phyloP scores from a whole-genome alignment of 2,113 vertebrate genomes.

The Tragelaphus buxtoni region DNA sequence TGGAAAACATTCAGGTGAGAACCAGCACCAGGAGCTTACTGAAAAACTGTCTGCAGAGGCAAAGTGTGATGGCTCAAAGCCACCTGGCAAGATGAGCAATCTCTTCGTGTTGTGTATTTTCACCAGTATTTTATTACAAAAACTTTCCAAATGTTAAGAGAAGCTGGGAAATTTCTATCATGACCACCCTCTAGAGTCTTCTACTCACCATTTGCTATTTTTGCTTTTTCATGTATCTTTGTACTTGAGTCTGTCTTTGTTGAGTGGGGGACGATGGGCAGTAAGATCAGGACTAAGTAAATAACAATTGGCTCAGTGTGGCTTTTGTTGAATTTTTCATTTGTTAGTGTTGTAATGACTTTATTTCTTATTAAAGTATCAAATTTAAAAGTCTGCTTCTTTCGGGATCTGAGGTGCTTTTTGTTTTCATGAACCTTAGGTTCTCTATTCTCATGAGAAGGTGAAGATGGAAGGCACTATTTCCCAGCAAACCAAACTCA shows the following conservation, averaged over 20 bases:
- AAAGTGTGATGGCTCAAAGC: background rate
- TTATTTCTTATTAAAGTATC: background rate
- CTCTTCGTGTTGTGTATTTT: background rate
- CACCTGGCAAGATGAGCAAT: background rate
- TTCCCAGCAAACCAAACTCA: slow-evolving; percentile 99
- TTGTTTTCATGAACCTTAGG: slow-evolving; percentile 78
- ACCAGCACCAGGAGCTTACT: background rate
- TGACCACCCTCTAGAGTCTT: background rate
- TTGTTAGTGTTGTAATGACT: background rate
- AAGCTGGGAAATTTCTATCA: background rate
- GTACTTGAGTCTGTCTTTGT: background rate
- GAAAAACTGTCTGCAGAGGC: background rate
- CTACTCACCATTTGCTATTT: background rate
- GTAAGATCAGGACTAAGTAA: background rate
- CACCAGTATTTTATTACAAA: background rate
- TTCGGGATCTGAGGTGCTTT: background rate
- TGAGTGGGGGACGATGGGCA: background rate
- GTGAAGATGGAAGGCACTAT: slow-evolving; percentile 99
- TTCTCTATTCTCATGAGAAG: slow-evolving; percentile 98
- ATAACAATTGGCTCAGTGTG: background rate
- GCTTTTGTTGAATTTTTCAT: background rate
- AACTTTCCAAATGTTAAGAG: background rate
- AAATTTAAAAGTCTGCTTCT: background rate
- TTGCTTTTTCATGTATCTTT: background rate
- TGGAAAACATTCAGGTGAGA: slow-evolving; percentile 98